Conservation (phyloP, 2,797 vertebrate genomes). For the Dallia pectoralis region DNA sequence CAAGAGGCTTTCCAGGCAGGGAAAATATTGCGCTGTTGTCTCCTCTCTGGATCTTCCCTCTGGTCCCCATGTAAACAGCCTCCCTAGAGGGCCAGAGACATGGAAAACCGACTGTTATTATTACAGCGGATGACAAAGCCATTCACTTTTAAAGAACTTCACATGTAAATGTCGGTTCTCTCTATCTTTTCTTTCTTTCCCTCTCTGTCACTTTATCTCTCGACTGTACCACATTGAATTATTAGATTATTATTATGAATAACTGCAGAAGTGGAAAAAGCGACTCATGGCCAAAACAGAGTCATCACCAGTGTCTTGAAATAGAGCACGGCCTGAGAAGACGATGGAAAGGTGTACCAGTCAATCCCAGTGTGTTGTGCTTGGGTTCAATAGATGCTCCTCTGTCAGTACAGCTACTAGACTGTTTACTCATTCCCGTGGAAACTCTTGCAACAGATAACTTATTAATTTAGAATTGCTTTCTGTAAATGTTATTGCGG, state of each 20-base stretch:
- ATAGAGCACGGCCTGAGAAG: conserved; percentile 66
- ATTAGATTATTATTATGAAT: conserved; percentile 73
- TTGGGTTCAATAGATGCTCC: conserved; percentile 9
- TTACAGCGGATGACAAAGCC: conserved; percentile 59
- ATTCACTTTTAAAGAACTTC: conserved; percentile 64
- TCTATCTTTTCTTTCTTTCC: conserved; percentile 24
- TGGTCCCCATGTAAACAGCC: conserved; percentile 73
- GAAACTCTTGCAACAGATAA: conserved; percentile 55
- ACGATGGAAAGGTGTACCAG: conserved; percentile 62
- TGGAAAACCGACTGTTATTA: conserved; percentile 45
- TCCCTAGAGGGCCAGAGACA: conserved; percentile 60
- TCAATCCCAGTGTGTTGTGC: conserved; percentile 35
- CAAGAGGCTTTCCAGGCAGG: conserved; percentile 59
- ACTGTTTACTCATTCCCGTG: conserved; percentile 43
- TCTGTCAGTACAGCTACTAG: conserved; percentile 37
- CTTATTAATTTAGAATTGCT: conserved; percentile 66
- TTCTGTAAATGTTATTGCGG: conserved; percentile 67
- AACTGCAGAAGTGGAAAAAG: conserved; percentile 72
- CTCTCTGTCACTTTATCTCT: conserved; percentile 47
- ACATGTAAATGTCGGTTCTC: conserved; percentile 66
- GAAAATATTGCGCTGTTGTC: conserved; percentile 63
- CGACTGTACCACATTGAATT: conserved; percentile 69
- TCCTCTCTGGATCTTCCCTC: conserved; percentile 64
- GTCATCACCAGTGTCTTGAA: conserved; percentile 65
- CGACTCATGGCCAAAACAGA: conserved; percentile 67